Conservation (phyloP, 2,113 vertebrate genomes). For the Setophaga coronata region DNA sequence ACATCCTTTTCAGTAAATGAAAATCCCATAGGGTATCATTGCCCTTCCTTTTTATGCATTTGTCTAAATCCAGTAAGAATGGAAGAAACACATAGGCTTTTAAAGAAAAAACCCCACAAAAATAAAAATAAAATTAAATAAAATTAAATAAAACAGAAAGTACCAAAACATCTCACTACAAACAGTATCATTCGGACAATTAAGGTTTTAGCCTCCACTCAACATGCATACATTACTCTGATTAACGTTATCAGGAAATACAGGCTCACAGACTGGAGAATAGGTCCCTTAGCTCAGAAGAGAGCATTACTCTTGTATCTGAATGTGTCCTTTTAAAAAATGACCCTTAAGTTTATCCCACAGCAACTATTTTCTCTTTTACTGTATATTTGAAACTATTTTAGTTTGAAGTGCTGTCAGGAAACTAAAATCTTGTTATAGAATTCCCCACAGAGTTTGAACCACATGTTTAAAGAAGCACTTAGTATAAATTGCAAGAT, state of each 20-base stretch:
- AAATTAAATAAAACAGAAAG: background rate
- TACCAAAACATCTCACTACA: background rate
- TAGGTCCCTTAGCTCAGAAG: constrained; percentile 19
- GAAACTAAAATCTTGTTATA: constrained; percentile 45
- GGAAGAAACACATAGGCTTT: background rate
- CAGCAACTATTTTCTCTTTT: constrained; percentile 49
- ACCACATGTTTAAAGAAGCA: constrained; percentile 27
- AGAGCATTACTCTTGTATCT: constrained; percentile 24
- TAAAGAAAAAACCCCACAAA: fast-evolving
- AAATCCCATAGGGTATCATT: background rate
- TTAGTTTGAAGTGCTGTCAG: constrained; percentile 24
- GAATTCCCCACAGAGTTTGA: constrained; percentile 24
- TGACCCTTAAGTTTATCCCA: constrained; percentile 57
- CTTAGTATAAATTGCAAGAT: constrained; percentile 54
- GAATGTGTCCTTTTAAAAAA: constrained; percentile 47
- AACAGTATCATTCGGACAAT: background rate
- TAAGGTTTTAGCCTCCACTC: background rate
- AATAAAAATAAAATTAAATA: background rate
- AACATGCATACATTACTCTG: background rate
- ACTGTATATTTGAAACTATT: constrained; percentile 36
- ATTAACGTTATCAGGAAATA: constrained; percentile 15
- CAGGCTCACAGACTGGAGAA: background rate
- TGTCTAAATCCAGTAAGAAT: background rate
- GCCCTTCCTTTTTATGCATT: background rate
- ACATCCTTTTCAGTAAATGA: background rate